Percentiles rank a stretch among this genome's conserved stretches.
phyloP scores from a whole-genome alignment of 2,888 invertebrate species.

The Eucera pruinosa region DNA sequence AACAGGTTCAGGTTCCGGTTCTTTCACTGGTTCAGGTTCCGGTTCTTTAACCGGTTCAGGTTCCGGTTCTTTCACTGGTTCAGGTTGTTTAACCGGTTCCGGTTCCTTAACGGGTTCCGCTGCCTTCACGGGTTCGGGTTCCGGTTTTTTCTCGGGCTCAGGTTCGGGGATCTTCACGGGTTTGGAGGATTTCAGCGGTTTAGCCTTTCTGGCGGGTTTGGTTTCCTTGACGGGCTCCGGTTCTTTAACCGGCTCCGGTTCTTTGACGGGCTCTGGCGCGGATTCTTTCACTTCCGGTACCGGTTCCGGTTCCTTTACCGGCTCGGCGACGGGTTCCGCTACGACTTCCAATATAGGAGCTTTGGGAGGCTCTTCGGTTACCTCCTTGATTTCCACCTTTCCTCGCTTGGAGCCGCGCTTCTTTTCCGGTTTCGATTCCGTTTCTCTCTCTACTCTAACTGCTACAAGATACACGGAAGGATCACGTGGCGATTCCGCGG shows the following conservation, averaged over 20 bases:
- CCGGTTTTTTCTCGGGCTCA: conserved; percentile 37
- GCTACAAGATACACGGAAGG: conserved; percentile 45
- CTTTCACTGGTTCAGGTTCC: conserved; percentile 49
- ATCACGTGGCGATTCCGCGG: no score
- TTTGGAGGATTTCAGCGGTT: conserved; percentile 49
- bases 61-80: conserved; percentile 39
- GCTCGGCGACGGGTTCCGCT: no score
- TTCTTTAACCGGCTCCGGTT: background rate
- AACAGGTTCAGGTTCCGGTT: conserved; percentile 50
- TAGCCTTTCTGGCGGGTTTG: no score
- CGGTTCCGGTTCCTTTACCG: background rate
- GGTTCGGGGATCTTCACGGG: conserved; percentile 38
- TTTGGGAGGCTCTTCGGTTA: background rate
- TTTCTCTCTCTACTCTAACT: conserved; percentile 53
- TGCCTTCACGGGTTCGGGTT: conserved; percentile 34
- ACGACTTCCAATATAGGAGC: conserved; percentile 6
- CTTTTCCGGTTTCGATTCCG: conserved; percentile 41
- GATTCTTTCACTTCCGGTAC: no score
- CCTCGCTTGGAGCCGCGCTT: conserved; percentile 12
- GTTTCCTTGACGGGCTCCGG: conserved; percentile 42
- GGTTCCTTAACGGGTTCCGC: conserved; percentile 48
- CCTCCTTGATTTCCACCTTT: conserved; percentile 1
- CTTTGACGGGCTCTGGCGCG: no score
- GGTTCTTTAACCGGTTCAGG: conserved; percentile 44
- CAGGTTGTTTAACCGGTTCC: conserved; percentile 46